Base-by-base conservation (phyloP, 2,797 vertebrate genomes). In the Morus bassanus region DNA sequence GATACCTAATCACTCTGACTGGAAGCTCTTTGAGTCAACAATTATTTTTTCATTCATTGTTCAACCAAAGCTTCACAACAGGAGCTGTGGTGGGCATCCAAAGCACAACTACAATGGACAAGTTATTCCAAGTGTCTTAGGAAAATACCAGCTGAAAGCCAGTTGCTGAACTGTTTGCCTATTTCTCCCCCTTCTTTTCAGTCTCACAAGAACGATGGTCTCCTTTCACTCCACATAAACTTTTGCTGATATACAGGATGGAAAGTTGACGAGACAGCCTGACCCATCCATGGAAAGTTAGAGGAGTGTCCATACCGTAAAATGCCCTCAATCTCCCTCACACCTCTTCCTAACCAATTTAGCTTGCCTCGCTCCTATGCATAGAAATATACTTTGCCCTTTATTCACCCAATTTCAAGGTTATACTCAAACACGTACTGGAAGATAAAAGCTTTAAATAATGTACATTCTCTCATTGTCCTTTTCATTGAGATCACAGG, bases 371-470 rank as follows among this genome's bases (percentile, higher is more conserved):
- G 65, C 65, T 89, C 39, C 48, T 72, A 39, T 92, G 89, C 69
- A 93, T 69, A 95, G 91, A 94, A 88, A 81, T 39, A 76, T 31
- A 93, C 82, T 95, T 85, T 82, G 93, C 43, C 93, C 94, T 97
- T 92, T 94, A 97, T 90, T 91, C 92, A 59, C 63, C 76, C 72
- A 85, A 86, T 93, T 96, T 96, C 98, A 98, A 98, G 98, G 97
- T 97, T 95, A 95, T 80, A 93, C 84, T 95, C 96, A 94, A 97
- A 94, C 51, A 88, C 48, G 4, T 85, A 78, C 60, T 81, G 79
- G 95, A 92, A 97, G 93, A 96, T 97, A 95, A 97, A 98, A 95
- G 93, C 95, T 91, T 95, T 82, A 93, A 96, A 93, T 89, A 75
- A 89, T 85, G 95, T 94, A 94, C 88, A 79, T 94, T 92, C 76